These are phyloP conservation scores for Bombus sylvicola DNA, from an alignment of 1,140 invertebrate species.

Conservation along the genomic window DNA sequence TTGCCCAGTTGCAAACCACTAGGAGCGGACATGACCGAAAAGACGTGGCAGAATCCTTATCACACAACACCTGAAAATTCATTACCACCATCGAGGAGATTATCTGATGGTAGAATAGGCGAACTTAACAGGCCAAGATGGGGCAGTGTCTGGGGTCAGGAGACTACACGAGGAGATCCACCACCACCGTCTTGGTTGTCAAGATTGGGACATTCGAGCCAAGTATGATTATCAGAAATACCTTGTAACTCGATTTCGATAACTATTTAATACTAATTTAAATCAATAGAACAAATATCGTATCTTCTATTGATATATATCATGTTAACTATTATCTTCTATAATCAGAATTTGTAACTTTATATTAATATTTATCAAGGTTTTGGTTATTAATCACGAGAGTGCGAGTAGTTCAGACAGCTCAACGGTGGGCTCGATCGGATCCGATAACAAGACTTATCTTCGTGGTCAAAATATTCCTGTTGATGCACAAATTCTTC, in stretches of 20 bases:
- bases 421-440: conserved; percentile 73
- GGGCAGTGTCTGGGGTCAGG: conserved; percentile 88
- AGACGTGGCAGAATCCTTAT: conserved; percentile 77
- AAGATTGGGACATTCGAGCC: conserved; percentile 76
- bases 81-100: conserved; percentile 73
- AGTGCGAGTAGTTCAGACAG: conserved; percentile 78
- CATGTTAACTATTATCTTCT: neutral
- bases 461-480: conserved; percentile 89
- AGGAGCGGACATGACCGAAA: conserved; percentile 66
- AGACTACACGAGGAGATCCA: conserved; percentile 74
- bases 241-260: neutral
- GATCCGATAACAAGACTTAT: conserved; percentile 84
- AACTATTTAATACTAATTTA: neutral
- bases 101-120: conserved; percentile 75
- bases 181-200: conserved; percentile 85
- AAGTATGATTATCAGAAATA: conserved; percentile 61
- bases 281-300: neutral
- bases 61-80: conserved; percentile 72
- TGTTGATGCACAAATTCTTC: conserved; percentile 86
- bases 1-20: conserved; percentile 46
- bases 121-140: conserved; percentile 87
- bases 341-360: neutral
- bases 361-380: conserved; percentile 60
- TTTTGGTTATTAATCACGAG: conserved; percentile 80
- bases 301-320: neutral